These are phyloP conservation scores for Choloepus didactylus DNA, from an alignment of 2,797 vertebrate species.

Conservation along the genomic window DNA sequence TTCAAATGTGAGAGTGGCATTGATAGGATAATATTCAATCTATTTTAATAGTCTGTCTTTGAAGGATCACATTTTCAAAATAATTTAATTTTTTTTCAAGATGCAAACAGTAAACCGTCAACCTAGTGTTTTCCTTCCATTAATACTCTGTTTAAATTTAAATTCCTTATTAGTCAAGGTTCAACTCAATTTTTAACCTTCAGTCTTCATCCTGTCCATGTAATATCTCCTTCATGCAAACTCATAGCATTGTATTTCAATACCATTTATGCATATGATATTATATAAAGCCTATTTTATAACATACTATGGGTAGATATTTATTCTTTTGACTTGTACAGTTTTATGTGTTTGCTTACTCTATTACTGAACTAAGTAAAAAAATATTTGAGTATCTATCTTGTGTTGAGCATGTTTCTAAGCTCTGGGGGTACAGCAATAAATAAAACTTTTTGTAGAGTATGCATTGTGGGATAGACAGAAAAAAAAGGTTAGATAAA, in stretches of 20 bases:
- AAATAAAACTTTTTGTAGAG: background rate
- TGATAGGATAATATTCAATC: background rate
- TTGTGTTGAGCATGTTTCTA: background rate
- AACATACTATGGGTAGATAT: background rate
- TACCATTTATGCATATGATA: background rate
- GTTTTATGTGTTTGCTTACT: background rate
- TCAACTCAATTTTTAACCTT: background rate
- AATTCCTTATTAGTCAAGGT: background rate
- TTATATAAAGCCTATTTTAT: background rate
- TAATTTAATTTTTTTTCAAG: background rate
- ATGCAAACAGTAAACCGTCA: background rate
- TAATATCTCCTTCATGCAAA: background rate
- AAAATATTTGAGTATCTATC: background rate
- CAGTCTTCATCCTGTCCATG: background rate
- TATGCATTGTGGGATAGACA: background rate
- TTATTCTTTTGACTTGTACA: background rate
- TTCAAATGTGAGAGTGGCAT: background rate
- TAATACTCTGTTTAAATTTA: background rate
- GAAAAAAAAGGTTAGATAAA: slow-evolving; percentile 23
- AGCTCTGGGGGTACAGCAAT: background rate
- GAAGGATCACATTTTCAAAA: background rate
- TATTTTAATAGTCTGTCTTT: background rate
- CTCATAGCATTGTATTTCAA: background rate
- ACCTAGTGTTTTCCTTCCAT: background rate
- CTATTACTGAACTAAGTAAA: background rate